phyloP scores from a whole-genome alignment of 2,113 vertebrate species.

The Carassius auratus region DNA sequence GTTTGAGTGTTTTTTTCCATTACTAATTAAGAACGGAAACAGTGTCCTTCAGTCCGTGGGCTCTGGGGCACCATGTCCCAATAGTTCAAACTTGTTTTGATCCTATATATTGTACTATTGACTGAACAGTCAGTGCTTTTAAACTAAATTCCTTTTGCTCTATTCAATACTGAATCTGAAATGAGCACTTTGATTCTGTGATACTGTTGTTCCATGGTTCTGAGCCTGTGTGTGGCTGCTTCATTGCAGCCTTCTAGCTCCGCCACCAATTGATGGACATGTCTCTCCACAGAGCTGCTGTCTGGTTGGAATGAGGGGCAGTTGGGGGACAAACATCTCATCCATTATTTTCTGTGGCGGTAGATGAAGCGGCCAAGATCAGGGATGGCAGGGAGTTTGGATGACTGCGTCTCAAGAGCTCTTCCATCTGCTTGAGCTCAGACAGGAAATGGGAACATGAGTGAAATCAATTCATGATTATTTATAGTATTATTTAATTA shows the following conservation, averaged over 20 bases:
- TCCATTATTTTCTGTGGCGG: background rate
- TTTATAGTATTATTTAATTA: background rate
- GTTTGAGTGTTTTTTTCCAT: background rate
- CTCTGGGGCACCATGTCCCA: background rate
- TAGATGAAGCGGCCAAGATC: conserved; percentile 85
- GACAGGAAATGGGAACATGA: background rate
- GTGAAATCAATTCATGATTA: background rate
- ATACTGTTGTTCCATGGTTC: conserved; percentile 90
- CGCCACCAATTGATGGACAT: conserved; percentile 85
- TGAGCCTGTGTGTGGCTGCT: conserved; percentile 87
- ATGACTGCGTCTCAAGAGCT: conserved; percentile 82
- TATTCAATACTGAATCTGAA: background rate
- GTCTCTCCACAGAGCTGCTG: conserved; percentile 81
- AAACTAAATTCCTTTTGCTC: background rate
- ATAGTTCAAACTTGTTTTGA: background rate
- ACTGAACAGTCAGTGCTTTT: background rate
- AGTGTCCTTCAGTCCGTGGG: background rate
- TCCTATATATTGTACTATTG: background rate
- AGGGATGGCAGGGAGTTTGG: conserved; percentile 92
- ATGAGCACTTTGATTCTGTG: conserved; percentile 85
- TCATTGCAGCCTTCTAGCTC: conserved; percentile 90
- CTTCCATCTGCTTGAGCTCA: conserved; percentile 94
- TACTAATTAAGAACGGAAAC: background rate
- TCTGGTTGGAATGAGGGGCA: conserved; percentile 59
- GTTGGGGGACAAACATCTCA: background rate